Conservation (phyloP, 2,113 vertebrate genomes). For the Ophthalmolycus amberensis region DNA sequence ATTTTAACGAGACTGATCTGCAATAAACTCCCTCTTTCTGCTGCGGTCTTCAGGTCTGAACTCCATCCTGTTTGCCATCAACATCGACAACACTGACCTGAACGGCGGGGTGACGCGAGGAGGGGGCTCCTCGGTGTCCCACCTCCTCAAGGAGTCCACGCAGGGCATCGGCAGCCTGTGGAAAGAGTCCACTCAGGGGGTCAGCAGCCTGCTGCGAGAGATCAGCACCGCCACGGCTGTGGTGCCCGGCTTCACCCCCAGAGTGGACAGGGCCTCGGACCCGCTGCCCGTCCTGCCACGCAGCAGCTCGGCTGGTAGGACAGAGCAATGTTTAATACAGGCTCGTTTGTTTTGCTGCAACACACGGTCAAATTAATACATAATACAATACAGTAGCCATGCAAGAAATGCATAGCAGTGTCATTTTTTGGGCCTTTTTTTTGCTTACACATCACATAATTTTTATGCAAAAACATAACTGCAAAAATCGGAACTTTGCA, state of each 20-base stretch:
- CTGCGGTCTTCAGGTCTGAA: conserved; percentile 87
- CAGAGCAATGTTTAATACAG: neutral
- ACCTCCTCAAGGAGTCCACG: conserved; percentile 95
- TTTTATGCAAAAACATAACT: neutral
- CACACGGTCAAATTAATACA: neutral
- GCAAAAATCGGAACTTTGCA: neutral
- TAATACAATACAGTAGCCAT: neutral
- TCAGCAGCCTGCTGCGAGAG: conserved; percentile 94
- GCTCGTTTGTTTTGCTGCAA: neutral
- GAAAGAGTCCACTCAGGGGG: conserved; percentile 96
- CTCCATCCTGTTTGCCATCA: conserved; percentile 98
- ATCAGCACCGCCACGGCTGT: conserved; percentile 91
- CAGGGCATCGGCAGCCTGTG: conserved; percentile 94
- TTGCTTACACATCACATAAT: neutral
- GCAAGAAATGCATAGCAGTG: neutral
- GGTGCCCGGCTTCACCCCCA: conserved; percentile 91
- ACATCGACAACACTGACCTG: conserved; percentile 97
- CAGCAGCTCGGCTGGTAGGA: conserved; percentile 84
- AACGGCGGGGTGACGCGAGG: conserved; percentile 87
- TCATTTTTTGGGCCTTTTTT: neutral
- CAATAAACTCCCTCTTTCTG: neutral
- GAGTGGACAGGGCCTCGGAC: conserved; percentile 87
- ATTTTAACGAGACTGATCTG: neutral
- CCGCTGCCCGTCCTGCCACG: conserved; percentile 90
- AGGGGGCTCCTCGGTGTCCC: conserved; percentile 84